A percentile compares a stretch with the other conserved stretches of the same genome.
Evolutionary conservation across 2,113 vertebrate genomes (phyloP).

Genomic region (Campylorhamphus procurvoides): DNA sequence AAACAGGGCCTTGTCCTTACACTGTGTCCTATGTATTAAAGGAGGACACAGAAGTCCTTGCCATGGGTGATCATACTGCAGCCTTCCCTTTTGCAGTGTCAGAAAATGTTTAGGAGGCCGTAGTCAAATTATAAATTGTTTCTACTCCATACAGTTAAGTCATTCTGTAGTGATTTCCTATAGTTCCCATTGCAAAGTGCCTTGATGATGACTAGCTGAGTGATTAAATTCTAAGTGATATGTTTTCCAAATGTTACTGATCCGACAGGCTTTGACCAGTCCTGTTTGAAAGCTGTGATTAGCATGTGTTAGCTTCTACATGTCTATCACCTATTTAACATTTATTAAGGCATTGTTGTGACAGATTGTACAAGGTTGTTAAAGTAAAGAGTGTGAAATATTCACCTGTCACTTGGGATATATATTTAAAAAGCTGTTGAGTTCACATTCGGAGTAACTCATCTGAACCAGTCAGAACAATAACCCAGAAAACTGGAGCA

Average conservation of each 20-base stretch:
- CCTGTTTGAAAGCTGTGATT: not conserved
- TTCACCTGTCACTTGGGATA: slow-evolving; percentile 27
- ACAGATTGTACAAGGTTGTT: not conserved
- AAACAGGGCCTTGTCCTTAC: not conserved
- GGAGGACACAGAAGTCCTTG: not conserved
- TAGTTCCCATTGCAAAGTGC: not conserved
- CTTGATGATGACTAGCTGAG: not conserved
- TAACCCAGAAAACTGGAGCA: not conserved
- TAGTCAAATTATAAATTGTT: not conserved
- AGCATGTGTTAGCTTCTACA: not conserved
- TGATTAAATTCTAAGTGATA: not conserved
- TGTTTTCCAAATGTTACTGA: not conserved
- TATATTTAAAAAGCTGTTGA: not conserved
- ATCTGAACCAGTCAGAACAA: not conserved
- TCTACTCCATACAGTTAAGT: not conserved
- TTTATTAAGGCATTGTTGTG: slow-evolving; percentile 28
- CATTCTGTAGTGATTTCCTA: not conserved
- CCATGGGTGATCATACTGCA: not conserved
- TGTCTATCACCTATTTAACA: slow-evolving; percentile 27
- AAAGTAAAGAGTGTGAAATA: slow-evolving; percentile 34
- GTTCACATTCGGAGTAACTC: not conserved
- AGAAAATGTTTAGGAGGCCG: not conserved
- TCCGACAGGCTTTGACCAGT: not conserved
- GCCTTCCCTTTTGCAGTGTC: not conserved
- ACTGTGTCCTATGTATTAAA: not conserved